phyloP scores from a whole-genome alignment of 2,797 vertebrate genomes.

The Enteromius trimaculatus region DNA sequence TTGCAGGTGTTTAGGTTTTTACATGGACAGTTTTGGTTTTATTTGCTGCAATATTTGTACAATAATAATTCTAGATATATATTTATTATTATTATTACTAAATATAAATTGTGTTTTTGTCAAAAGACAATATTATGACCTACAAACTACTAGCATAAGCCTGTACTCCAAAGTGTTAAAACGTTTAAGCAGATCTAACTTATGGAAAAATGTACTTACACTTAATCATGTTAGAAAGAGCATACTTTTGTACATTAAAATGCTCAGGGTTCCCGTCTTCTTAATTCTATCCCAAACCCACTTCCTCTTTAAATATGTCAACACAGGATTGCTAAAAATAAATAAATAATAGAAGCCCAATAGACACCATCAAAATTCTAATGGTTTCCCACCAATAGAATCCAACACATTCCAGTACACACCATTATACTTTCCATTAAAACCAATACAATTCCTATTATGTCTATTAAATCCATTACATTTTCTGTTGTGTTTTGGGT shows the following conservation, averaged over 20 bases:
- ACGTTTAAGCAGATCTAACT: too few relatives aligned
- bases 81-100: background rate
- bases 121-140: background rate
- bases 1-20: background rate
- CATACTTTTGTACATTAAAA: background rate
- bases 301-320: background rate
- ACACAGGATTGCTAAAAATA: background rate
- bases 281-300: background rate
- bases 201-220: too few relatives aligned
- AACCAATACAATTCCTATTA: too few relatives aligned
- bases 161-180: too few relatives aligned
- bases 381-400: background rate
- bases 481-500: too few relatives aligned
- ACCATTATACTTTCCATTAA: too few relatives aligned
- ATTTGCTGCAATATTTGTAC: background rate
- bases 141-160: background rate
- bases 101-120: background rate
- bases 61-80: too few relatives aligned
- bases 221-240: background rate
- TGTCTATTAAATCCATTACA: too few relatives aligned
- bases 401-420: too few relatives aligned
- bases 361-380: too few relatives aligned
- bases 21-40: background rate
- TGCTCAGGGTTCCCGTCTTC: background rate
- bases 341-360: background rate